Percentiles rank a stretch among this genome's conserved stretches.
phyloP scores from a whole-genome alignment of 2,797 vertebrate genomes.

The Morus bassanus region DNA sequence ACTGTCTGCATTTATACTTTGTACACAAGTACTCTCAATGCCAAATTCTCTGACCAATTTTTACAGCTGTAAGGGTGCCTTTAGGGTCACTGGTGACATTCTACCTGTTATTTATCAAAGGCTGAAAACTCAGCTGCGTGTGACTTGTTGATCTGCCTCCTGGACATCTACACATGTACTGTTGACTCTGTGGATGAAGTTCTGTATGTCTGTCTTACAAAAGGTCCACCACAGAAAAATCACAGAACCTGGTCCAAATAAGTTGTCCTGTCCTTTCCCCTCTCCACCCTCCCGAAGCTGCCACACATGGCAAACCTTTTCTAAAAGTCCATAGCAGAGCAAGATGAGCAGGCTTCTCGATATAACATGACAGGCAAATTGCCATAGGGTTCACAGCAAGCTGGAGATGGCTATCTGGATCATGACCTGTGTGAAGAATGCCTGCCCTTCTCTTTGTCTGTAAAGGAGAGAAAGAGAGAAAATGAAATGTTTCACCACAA shows the following conservation, averaged over 20 bases:
- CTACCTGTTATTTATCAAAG: neutral
- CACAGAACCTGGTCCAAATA: neutral
- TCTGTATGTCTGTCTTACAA: neutral
- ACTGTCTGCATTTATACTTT: neutral
- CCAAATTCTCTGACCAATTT: neutral
- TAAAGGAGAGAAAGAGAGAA: neutral
- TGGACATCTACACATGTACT: neutral
- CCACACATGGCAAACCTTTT: neutral
- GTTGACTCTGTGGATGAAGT: neutral
- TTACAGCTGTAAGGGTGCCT: neutral
- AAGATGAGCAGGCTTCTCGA: neutral
- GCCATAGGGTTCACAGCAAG: neutral
- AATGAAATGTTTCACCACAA: neutral
- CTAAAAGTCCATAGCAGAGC: neutral
- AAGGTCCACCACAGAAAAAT: neutral
- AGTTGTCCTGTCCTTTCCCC: neutral
- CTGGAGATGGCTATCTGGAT: neutral
- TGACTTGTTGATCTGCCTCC: neutral
- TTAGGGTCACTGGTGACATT: neutral
- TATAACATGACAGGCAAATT: neutral
- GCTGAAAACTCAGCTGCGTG: neutral
- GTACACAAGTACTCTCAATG: neutral
- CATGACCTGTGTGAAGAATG: neutral
- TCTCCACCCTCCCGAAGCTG: neutral
- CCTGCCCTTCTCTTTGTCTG: neutral